Percentiles rank a stretch among this genome's conserved stretches.
phyloP scores from a whole-genome alignment of 2,888 invertebrate genomes.

The Drosophila incognita region DNA sequence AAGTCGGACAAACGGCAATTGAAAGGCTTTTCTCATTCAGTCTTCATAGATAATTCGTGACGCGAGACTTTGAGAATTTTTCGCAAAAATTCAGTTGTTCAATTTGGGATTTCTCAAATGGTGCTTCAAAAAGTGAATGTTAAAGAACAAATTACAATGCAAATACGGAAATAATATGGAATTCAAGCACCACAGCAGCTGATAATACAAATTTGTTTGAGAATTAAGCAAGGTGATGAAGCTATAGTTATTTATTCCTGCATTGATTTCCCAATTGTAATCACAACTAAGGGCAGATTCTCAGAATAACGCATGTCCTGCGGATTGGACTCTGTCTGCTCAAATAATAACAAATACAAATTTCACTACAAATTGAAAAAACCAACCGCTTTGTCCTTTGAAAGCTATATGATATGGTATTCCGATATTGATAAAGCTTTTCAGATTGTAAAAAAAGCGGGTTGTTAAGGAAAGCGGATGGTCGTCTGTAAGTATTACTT shows the following conservation, averaged over 20 bases:
- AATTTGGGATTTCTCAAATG: not conserved
- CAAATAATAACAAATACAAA: not conserved
- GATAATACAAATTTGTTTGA: not conserved
- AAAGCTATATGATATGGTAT: not conserved
- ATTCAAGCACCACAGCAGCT: not conserved
- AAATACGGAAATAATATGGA: not conserved
- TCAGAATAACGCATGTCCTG: not conserved
- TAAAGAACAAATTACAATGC: not conserved
- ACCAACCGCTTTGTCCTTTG: not conserved
- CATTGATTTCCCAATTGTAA: not conserved
- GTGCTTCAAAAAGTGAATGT: not conserved
- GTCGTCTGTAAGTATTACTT: not conserved
- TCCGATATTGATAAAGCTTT: not conserved
- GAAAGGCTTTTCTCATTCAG: conserved; percentile 50
- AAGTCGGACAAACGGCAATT: conserved; percentile 12
- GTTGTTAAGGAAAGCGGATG: not conserved
- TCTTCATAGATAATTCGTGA: conserved; percentile 53
- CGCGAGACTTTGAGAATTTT: conserved; percentile 43
- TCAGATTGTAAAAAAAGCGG: not conserved
- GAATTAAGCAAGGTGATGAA: not conserved
- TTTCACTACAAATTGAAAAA: not conserved
- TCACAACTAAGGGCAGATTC: not conserved
- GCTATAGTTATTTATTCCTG: not conserved
- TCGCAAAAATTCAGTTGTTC: conserved; percentile 16
- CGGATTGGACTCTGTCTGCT: not conserved